A percentile compares a stretch with the other conserved stretches of the same genome.
These are phyloP conservation scores for Penelope pileata DNA, from an alignment of 2,113 vertebrate species.

Conservation along the genomic window DNA sequence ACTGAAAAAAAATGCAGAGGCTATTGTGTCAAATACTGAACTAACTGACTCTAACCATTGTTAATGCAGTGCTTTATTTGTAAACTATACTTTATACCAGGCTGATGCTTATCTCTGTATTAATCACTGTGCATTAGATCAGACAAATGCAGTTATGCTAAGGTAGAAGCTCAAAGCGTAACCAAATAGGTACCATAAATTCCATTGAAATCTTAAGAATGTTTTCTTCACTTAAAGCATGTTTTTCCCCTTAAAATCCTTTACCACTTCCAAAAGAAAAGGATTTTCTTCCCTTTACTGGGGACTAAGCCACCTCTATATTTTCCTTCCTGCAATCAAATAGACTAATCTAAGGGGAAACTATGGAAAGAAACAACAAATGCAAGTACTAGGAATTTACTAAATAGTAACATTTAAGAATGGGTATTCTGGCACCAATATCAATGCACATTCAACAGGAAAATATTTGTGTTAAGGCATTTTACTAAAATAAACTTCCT, in stretches of 20 bases:
- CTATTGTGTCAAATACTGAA: not conserved
- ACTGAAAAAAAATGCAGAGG: not conserved
- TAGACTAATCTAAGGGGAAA: not conserved
- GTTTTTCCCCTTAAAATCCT: not conserved
- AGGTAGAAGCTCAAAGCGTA: not conserved
- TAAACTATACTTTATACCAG: not conserved
- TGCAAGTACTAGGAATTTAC: fast-evolving
- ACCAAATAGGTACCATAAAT: not conserved
- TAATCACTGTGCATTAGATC: not conserved
- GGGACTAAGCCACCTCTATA: not conserved
- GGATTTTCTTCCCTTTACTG: not conserved
- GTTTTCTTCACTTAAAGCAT: not conserved
- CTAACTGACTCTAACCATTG: not conserved
- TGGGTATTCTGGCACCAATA: not conserved
- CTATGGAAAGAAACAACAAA: not conserved
- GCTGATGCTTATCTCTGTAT: not conserved
- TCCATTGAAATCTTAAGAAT: not conserved
- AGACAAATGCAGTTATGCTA: not conserved
- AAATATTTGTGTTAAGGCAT: not conserved
- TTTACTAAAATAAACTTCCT: not conserved
- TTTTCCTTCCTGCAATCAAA: not conserved
- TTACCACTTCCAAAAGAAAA: not conserved
- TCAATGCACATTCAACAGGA: not conserved
- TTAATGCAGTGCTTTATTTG: not conserved
- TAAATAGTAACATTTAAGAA: not conserved